Conservation (phyloP, 1,140 invertebrate species). For the Aphelinus certus region DNA sequence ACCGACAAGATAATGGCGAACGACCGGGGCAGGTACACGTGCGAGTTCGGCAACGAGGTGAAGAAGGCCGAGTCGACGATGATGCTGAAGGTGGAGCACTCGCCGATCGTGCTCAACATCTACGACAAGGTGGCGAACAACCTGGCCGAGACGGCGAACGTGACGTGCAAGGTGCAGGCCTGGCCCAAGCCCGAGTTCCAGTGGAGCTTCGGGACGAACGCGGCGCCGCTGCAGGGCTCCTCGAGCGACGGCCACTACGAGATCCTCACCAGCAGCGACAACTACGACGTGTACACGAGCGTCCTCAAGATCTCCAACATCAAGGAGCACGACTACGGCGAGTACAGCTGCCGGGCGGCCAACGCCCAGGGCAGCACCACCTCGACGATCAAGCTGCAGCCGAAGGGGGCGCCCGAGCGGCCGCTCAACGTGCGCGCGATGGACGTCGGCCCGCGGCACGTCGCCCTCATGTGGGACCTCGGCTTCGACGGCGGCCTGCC, state of each 20-base stretch:
- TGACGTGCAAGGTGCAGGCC: slow-evolving; percentile 88
- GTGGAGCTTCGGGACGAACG: slow-evolving; percentile 84
- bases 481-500: slow-evolving; percentile 89
- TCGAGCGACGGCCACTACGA: slow-evolving; percentile 86
- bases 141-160: slow-evolving; percentile 81
- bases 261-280: slow-evolving; percentile 83
- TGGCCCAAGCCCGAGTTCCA: slow-evolving; percentile 93
- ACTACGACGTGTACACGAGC: slow-evolving; percentile 88
- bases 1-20: slow-evolving; percentile 81
- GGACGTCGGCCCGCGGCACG: slow-evolving; percentile 78
- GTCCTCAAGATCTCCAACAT: slow-evolving; percentile 81
- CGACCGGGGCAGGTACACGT: slow-evolving; percentile 88
- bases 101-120: slow-evolving; percentile 84
- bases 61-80: slow-evolving; percentile 86
- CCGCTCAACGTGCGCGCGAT: slow-evolving; percentile 76
- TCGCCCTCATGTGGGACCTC: slow-evolving; percentile 83
- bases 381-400: slow-evolving; percentile 81
- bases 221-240: slow-evolving; percentile 75
- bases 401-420: slow-evolving; percentile 85
- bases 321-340: slow-evolving; percentile 84
- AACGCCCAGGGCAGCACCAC: slow-evolving; percentile 81
- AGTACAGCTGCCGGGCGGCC: slow-evolving; percentile 86
- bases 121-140: slow-evolving; percentile 91
- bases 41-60: slow-evolving; percentile 89
- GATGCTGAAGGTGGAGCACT: slow-evolving; percentile 90